Evolutionary conservation across 2,888 invertebrate species (phyloP), one percentile per base, ranked within the genome.

Genomic region (Temnothorax ravouxi): DNA sequence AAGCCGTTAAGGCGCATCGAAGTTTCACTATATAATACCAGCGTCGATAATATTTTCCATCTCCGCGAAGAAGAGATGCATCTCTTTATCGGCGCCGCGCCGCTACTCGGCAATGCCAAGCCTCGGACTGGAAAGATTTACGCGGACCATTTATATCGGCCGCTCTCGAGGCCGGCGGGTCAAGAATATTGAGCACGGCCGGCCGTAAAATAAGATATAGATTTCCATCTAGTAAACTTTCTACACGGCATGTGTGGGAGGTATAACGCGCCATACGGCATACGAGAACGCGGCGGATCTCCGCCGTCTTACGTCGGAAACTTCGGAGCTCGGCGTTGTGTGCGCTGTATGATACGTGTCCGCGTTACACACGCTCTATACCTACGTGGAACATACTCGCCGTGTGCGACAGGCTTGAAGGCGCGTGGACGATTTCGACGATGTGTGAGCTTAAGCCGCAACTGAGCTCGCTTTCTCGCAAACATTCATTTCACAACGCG

Each of bases 181-280:
- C 91, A 91, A 90, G 91, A 92, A 92, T 93, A 93, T 94, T 92
- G 92, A 93, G 92, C 90, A 91, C 92, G 92, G 87, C 80, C 89
- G 91, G 91, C 91, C 92, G 92, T 94, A 94, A 94, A 94, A 94
- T 94, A 94, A 94, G 94, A 94, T 94, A 94, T 93, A 94, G 94
- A 94, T 94, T 94, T 94, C 93, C 94, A 94, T 94, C 94, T 94
- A 93, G 93, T 93, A 93, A 90, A 94, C 94, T 94, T 94, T 94
- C 94, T 94, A 94, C 92, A 89, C 90, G 91, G 91, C 92, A 90
- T 93, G 93, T 93, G 94, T 94, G 94, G 94, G 94, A 93, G 94
- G 91, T 66, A 91, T 66, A 91, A 88, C 74, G 72, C 72, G 93
- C 93, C 93, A 93, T 92, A 93, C 93, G 92, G 92, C 90, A 92